A percentile compares a stretch with the other conserved stretches of the same genome.
Evolutionary conservation across 2,888 invertebrate species (phyloP).

Genomic region (Acrocera orbiculus): DNA sequence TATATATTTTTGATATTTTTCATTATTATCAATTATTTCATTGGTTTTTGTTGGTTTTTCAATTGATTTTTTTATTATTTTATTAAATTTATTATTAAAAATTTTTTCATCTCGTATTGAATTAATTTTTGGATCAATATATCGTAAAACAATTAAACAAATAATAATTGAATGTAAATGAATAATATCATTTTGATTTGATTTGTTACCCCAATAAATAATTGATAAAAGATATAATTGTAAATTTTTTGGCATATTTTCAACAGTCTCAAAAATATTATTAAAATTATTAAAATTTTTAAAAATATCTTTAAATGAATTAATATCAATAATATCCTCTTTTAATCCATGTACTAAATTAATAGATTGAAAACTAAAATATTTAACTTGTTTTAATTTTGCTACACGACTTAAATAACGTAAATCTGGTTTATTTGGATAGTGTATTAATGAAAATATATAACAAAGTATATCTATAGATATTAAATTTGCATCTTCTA

Average conservation of each 20-base stretch:
- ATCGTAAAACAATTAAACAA: conserved; percentile 21
- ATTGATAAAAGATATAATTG: conserved; percentile 24
- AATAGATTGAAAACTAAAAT: not conserved
- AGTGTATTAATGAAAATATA: conserved; percentile 34
- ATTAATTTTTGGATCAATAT: conserved; percentile 24
- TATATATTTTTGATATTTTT: conserved; percentile 14
- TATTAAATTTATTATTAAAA: conserved; percentile 21
- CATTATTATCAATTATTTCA: too few relatives aligned
- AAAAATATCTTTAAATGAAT: conserved; percentile 20
- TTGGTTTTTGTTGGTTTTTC: not conserved
- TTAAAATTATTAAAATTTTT: too few relatives aligned
- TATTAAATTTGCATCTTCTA: conserved; percentile 40
- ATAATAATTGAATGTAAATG: conserved; percentile 24
- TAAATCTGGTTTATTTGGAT: conserved; percentile 17
- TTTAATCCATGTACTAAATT: conserved; percentile 13
- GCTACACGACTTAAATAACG: conserved; percentile 25
- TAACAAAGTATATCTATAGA: conserved; percentile 43
- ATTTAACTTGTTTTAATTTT: conserved; percentile 23
- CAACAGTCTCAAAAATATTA: conserved; percentile 17
- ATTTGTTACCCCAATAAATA: conserved; percentile 26
- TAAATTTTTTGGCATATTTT: conserved; percentile 20
- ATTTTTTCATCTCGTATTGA: conserved; percentile 21
- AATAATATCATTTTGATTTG: conserved; percentile 19
- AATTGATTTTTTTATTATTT: conserved; percentile 16
- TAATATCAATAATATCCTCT: conserved; percentile 17